A percentile compares a stretch with the other conserved stretches of the same genome.
Conservation (phyloP, 2,113 vertebrate species). For the Chelonoidis abingdonii region DNA sequence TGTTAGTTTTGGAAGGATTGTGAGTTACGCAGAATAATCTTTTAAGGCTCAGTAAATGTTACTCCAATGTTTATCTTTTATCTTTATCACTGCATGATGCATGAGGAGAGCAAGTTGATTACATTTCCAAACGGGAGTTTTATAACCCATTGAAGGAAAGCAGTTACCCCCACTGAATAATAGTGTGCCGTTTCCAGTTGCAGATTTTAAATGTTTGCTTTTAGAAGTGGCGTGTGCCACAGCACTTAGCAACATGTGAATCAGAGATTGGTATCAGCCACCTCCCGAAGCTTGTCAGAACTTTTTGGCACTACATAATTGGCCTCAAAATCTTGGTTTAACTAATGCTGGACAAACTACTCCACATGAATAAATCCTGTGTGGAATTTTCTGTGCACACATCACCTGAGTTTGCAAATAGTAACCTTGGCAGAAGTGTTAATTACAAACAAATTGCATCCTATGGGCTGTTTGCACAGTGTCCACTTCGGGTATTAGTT, state of each 20-base stretch:
- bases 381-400: not conserved
- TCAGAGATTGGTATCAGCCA: not conserved
- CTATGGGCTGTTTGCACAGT: not conserved
- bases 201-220: conserved; percentile 14
- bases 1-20: conserved; percentile 69
- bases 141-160: conserved; percentile 69
- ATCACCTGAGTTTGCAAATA: not conserved
- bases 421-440: not conserved
- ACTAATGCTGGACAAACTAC: not conserved
- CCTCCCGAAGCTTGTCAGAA: not conserved
- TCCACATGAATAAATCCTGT: not conserved
- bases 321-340: too few relatives aligned
- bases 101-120: conserved; percentile 50
- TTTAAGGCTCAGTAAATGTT: conserved; percentile 63
- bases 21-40: conserved; percentile 41
- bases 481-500: not conserved
- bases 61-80: conserved; percentile 11
- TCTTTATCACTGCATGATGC: not conserved
- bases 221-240: accelerated
- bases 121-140: conserved; percentile 69
- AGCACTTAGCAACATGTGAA: accelerated
- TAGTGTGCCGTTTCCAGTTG: not conserved
- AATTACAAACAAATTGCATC: not conserved
- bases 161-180: conserved; percentile 59
- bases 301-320: too few relatives aligned